Evolutionary conservation across 2,888 invertebrate genomes (phyloP).

Genomic region (Girardia tigrina): DNA sequence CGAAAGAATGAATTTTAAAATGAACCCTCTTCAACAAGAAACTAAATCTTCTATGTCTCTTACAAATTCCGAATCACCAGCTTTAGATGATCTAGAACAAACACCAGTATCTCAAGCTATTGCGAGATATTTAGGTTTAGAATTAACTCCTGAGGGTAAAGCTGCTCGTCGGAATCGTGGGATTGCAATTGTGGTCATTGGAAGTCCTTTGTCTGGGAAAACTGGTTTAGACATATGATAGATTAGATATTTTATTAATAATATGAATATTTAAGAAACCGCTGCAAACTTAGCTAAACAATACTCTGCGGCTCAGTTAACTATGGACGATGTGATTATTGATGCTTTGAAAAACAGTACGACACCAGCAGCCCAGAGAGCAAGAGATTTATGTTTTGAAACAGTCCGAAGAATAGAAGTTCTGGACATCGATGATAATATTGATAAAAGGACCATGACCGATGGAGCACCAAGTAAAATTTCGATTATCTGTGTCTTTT

Average conservation of each 20-base stretch:
- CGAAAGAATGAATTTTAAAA: not conserved
- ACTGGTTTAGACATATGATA: no score
- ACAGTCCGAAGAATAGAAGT: constrained; percentile 44
- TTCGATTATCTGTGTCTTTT: not conserved
- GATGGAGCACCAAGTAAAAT: not conserved
- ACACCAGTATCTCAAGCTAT: constrained; percentile 50
- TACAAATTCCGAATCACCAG: constrained; percentile 39
- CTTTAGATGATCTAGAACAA: constrained; percentile 48
- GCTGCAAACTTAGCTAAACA: constrained; percentile 45
- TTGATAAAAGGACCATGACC: constrained; percentile 37
- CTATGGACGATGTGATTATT: constrained; percentile 46
- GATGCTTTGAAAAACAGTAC: constrained; percentile 49
- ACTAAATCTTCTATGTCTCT: constrained; percentile 27
- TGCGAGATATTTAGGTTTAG: constrained; percentile 49
- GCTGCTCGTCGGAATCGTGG: constrained; percentile 49
- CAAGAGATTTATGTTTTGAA: constrained; percentile 47
- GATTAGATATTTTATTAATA: no score
- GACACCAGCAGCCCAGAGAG: constrained; percentile 44
- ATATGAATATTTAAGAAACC: constrained; percentile 36
- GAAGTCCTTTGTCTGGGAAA: constrained; percentile 49
- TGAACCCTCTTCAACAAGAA: not conserved
- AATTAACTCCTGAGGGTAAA: constrained; percentile 48
- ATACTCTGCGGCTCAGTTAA: constrained; percentile 48
- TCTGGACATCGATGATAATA: constrained; percentile 41
- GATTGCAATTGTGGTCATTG: constrained; percentile 49